Evolutionary conservation across 2,888 invertebrate genomes (phyloP).

Genomic region (Sarcophaga variegata): DNA sequence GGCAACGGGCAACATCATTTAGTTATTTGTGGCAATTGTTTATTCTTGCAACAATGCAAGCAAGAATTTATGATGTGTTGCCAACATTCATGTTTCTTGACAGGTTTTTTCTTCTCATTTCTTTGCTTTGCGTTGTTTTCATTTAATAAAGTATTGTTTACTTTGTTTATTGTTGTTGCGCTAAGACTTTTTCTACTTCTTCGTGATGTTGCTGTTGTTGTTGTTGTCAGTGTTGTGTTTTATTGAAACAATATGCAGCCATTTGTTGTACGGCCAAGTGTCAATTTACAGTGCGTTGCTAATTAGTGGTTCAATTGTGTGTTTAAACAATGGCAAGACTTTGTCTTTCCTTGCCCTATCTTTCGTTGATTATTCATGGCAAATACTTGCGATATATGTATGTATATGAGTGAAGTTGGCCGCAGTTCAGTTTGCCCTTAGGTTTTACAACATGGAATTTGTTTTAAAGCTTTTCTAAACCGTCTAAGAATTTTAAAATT

Average conservation of each 20-base stretch:
- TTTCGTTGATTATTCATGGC: background rate
- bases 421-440: background rate
- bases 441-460: background rate
- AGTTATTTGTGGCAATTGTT: slow-evolving; percentile 2
- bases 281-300: slow-evolving; percentile 65
- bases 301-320: slow-evolving; percentile 59
- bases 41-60: slow-evolving; percentile 25
- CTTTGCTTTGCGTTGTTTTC: background rate
- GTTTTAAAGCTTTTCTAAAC: too few relatives aligned
- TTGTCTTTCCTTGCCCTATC: background rate
- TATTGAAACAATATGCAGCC: slow-evolving; percentile 20
- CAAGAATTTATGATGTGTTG: slow-evolving; percentile 60
- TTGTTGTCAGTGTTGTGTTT: slow-evolving; percentile 24
- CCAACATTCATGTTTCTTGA: slow-evolving; percentile 55
- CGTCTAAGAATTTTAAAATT: too few relatives aligned
- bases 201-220: background rate
- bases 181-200: slow-evolving; percentile 15
- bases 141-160: too few relatives aligned
- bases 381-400: background rate
- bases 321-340: background rate
- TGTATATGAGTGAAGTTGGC: background rate
- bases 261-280: slow-evolving; percentile 46
- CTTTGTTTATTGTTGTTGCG: background rate
- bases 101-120: slow-evolving; percentile 20
- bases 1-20: background rate